Evolutionary conservation across 2,113 vertebrate genomes (phyloP).

Genomic region (Brachypteracias leptosomus): DNA sequence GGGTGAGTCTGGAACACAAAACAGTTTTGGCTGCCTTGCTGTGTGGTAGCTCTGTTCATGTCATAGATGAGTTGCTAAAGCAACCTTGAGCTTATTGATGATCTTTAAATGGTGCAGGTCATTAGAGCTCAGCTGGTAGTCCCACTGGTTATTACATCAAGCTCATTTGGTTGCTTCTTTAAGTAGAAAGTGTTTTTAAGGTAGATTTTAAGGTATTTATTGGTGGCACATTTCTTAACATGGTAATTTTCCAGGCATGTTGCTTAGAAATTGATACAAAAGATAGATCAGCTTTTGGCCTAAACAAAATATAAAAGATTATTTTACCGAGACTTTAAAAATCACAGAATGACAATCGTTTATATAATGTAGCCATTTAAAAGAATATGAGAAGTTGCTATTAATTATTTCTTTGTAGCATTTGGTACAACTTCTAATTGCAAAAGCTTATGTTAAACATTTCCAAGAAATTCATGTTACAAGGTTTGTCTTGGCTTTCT

Average conservation of each 20-base stretch:
- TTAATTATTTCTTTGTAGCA: neutral
- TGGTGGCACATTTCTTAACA: neutral
- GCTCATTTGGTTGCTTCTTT: neutral
- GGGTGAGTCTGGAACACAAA: neutral
- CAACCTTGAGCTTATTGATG: neutral
- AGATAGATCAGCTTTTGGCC: neutral
- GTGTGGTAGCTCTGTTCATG: neutral
- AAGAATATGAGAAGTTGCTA: neutral
- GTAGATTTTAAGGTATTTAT: neutral
- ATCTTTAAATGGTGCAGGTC: neutral
- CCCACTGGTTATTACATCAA: neutral
- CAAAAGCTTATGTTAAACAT: neutral
- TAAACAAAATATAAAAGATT: neutral
- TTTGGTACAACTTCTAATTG: neutral
- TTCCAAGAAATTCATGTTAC: neutral
- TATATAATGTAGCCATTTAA: neutral
- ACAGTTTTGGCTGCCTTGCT: neutral
- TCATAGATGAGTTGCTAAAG: neutral
- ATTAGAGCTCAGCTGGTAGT: neutral
- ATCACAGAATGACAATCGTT: neutral
- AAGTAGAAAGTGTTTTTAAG: neutral
- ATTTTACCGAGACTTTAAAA: neutral
- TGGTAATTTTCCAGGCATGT: neutral
- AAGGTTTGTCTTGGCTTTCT: neutral
- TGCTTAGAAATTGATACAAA: neutral